phyloP scores from a whole-genome alignment of 2,888 invertebrate genomes.

The Dione vanillae region DNA sequence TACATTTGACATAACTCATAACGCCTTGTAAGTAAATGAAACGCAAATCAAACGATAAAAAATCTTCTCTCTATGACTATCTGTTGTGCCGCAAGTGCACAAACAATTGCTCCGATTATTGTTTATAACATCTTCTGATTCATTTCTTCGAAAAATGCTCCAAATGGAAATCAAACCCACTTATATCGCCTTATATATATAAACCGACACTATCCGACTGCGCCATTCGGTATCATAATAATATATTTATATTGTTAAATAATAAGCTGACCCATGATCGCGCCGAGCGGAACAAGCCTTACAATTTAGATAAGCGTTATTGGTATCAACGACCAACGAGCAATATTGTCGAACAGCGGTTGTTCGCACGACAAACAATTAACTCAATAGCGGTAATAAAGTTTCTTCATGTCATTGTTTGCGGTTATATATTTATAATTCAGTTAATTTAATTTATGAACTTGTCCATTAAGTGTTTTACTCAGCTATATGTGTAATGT shows the following conservation, averaged over 20 bases:
- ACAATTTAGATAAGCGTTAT: conserved; percentile 37
- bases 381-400: conserved; percentile 32
- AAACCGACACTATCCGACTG: too few relatives aligned
- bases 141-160: too few relatives aligned
- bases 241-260: conserved; percentile 5
- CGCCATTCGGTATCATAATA: not conserved
- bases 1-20: too few relatives aligned
- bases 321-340: conserved; percentile 27
- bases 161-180: too few relatives aligned
- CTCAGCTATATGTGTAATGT: not conserved
- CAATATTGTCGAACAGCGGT: conserved; percentile 42
- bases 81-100: too few relatives aligned
- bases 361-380: conserved; percentile 37
- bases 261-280: conserved; percentile 6
- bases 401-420: conserved; percentile 18
- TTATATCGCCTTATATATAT: too few relatives aligned
- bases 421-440: conserved; percentile 12
- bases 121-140: too few relatives aligned
- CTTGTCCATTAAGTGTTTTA: not conserved
- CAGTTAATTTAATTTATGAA: not conserved
- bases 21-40: too few relatives aligned
- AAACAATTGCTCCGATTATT: too few relatives aligned
- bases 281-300: conserved; percentile 18
- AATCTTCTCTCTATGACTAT: too few relatives aligned
- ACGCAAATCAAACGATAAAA: too few relatives aligned